Percentiles rank a stretch among this genome's conserved stretches.
phyloP scores from a whole-genome alignment of 2,113 vertebrate species.

The Sylvietta virens region DNA sequence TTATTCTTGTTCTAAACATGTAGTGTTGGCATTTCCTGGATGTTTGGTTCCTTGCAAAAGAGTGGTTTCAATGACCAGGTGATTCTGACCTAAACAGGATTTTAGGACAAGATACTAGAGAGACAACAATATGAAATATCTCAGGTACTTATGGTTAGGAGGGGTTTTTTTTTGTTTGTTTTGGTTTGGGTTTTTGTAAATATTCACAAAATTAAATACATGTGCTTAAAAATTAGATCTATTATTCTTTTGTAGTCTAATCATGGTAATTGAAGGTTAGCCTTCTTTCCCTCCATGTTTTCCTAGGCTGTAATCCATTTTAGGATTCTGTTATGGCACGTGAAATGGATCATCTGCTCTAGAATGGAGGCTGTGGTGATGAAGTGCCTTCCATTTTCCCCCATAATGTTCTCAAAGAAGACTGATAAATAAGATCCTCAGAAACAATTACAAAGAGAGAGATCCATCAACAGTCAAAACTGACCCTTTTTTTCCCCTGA shows the following conservation, averaged over 20 bases:
- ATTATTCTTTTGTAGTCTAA: not conserved
- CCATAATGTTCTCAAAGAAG: not conserved
- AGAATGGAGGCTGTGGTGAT: not conserved
- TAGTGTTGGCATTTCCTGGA: not conserved
- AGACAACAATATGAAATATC: not conserved
- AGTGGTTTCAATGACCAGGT: not conserved
- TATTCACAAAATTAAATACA: not conserved
- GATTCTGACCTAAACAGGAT: not conserved
- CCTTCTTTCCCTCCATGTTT: not conserved
- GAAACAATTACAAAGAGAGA: constrained; percentile 23
- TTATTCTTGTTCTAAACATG: not conserved
- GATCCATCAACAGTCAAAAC: not conserved
- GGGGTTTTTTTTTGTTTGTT: accelerated
- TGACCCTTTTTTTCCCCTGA: not conserved
- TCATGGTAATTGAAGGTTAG: not conserved
- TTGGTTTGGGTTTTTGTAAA: not conserved
- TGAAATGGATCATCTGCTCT: not conserved
- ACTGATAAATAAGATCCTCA: not conserved
- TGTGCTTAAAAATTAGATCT: not conserved
- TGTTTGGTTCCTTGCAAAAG: not conserved
- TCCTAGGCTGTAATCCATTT: not conserved
- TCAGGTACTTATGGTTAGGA: not conserved
- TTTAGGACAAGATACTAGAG: not conserved
- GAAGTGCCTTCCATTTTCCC: not conserved
- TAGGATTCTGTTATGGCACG: not conserved